Base-by-base conservation (phyloP, 2,888 invertebrate species). In the Cephus pygmeus region DNA sequence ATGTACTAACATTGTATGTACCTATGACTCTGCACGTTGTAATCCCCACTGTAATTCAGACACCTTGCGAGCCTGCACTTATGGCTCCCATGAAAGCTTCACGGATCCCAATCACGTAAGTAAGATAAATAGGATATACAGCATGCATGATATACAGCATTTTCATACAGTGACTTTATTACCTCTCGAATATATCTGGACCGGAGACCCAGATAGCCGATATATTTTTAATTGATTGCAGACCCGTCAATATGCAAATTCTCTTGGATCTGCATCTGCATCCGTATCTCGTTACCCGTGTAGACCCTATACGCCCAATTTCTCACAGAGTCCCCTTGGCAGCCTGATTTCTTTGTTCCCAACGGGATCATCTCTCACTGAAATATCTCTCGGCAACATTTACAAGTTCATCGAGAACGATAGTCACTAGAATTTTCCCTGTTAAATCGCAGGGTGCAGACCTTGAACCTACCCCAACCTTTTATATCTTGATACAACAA, bases 401-500 rank as follows among this genome's bases (percentile, higher is more conserved):
- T 56, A 15, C 56, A 56, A 56, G 23, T 56, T 56, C 56, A 56
- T 56, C 56, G 56, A 56, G 56, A 56, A 56, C 56, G 56, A 56
- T 23, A 56, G 23, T 56, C 23, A 23, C 56, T 56, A 56, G 23
- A 56, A 23, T 56, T 56, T 56, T 56, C 56, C 56, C 56, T 56
- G 23, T 56, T 56, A 56, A 23, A 56, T 23, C 23, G 56, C 23
- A 56, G 56, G 23, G 56, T 56, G 56, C 56, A 56, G 56, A 56
- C 56, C 56, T 56, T 56, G 76, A 81, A 82, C 85, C 87, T 87
- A 85, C 82, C 85, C 85, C 86, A 87, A 88, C 88, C 88, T 88
- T 89, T 90, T 90, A 87, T 89, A 86, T 86, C 85, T 85, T 76
- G 81, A 75, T 75, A 79, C 83, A 84, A 90, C 88, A 90, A 89